These are phyloP conservation scores for Caloenas nicobarica DNA, from an alignment of 2,113 vertebrate species.

Conservation along the genomic window DNA sequence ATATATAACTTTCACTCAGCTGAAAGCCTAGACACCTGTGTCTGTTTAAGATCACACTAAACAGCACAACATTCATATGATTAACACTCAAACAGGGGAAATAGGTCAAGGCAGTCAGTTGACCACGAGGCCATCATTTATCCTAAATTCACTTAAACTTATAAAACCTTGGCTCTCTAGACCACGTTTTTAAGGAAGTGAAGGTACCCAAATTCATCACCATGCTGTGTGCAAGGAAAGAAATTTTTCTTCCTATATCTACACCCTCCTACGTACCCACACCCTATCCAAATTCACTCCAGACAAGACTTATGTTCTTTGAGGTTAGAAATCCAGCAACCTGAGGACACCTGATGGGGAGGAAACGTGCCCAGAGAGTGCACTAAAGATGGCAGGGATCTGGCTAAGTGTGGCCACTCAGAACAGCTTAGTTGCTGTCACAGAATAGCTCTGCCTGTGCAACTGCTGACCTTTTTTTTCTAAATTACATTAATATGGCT, in stretches of 20 bases:
- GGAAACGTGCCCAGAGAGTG: neutral
- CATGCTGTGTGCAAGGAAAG: neutral
- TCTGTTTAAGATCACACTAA: neutral
- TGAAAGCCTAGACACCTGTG: neutral
- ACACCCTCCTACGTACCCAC: neutral
- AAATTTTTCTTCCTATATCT: neutral
- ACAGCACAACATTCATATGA: neutral
- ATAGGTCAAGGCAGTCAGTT: neutral
- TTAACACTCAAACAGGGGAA: neutral
- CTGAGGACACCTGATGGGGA: accelerated
- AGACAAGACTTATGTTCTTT: neutral
- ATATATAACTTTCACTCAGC: neutral
- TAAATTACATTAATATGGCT: neutral
- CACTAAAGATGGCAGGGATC: neutral
- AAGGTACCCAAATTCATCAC: neutral
- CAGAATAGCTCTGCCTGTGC: neutral
- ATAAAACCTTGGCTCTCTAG: neutral
- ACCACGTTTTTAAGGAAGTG: neutral
- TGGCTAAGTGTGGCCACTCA: neutral
- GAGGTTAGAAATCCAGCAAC: neutral
- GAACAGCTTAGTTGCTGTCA: neutral
- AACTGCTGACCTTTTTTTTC: neutral
- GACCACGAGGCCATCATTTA: neutral
- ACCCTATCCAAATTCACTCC: neutral
- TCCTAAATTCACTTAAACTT: neutral